Conservation (phyloP, 2,797 vertebrate genomes). For the Oreochromis mossambicus region DNA sequence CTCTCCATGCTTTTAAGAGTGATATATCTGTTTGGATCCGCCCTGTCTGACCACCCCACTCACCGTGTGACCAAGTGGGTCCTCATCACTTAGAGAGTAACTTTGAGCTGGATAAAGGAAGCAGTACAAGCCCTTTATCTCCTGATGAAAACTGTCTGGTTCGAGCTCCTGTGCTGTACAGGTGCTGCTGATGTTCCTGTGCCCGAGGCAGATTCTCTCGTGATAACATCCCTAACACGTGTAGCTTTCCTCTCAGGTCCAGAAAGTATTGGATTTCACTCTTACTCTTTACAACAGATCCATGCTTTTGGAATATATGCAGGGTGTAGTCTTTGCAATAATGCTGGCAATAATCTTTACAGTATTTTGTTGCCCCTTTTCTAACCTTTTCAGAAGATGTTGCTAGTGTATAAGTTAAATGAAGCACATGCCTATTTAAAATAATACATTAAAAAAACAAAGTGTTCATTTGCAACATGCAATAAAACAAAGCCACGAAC, state of each 20-base stretch:
- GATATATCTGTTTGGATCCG: neutral
- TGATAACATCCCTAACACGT: rapidly evolving
- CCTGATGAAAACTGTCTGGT: neutral
- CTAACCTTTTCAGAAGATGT: neutral
- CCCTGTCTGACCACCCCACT: neutral
- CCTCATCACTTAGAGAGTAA: neutral
- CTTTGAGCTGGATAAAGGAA: neutral
- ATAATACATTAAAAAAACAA: neutral
- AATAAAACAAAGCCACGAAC: neutral
- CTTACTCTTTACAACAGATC: neutral
- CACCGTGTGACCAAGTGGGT: neutral
- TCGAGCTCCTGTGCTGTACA: neutral
- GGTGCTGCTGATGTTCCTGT: neutral
- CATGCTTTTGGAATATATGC: neutral
- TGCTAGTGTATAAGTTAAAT: neutral
- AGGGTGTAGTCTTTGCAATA: neutral
- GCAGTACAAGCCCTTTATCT: neutral
- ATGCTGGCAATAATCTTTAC: neutral
- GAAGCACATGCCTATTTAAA: neutral
- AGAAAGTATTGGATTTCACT: rapidly evolving
- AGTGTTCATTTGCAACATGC: neutral
- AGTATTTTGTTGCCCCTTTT: neutral
- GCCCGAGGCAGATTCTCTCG: neutral
- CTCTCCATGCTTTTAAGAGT: neutral
- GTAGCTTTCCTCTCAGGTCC: neutral